These are phyloP conservation scores for Paedocypris sp. DNA, from an alignment of 2,113 vertebrate species.

Conservation along the genomic window DNA sequence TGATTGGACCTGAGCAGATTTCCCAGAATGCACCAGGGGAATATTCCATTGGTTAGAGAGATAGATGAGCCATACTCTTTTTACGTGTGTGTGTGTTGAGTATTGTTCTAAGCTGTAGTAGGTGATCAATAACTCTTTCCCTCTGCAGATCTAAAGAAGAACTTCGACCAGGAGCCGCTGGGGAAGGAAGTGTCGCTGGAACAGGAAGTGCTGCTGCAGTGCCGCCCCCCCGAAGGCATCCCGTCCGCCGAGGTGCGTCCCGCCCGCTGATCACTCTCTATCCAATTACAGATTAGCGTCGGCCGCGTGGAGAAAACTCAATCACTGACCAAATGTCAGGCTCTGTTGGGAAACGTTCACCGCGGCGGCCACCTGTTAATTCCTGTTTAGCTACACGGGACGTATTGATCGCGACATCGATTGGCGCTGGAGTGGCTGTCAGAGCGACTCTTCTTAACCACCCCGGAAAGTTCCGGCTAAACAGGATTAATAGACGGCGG, in stretches of 20 bases:
- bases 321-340: slow-evolving; percentile 34
- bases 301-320: slow-evolving; percentile 30
- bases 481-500: slow-evolving; percentile 22
- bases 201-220: slow-evolving; percentile 92
- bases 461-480: slow-evolving; percentile 26
- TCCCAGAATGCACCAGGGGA: no score
- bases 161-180: slow-evolving; percentile 90
- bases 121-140: no score
- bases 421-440: slow-evolving; percentile 27
- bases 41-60: no score
- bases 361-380: slow-evolving; percentile 33
- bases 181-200: slow-evolving; percentile 92
- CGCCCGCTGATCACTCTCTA: slow-evolving; percentile 12
- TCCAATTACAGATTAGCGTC: slow-evolving; percentile 21
- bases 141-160: slow-evolving; percentile 80
- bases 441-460: slow-evolving; percentile 19
- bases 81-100: neutral
- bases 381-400: slow-evolving; percentile 28
- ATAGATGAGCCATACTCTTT: neutral
- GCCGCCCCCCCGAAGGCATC: slow-evolving; percentile 93
- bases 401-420: slow-evolving; percentile 31
- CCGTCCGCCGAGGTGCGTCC: slow-evolving; percentile 80
- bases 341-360: slow-evolving; percentile 32
- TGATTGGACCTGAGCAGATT: no score
- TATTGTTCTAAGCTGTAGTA: no score